These are phyloP conservation scores for Nothoprocta perdicaria DNA, from an alignment of 2,113 vertebrate genomes.

Conservation along the genomic window DNA sequence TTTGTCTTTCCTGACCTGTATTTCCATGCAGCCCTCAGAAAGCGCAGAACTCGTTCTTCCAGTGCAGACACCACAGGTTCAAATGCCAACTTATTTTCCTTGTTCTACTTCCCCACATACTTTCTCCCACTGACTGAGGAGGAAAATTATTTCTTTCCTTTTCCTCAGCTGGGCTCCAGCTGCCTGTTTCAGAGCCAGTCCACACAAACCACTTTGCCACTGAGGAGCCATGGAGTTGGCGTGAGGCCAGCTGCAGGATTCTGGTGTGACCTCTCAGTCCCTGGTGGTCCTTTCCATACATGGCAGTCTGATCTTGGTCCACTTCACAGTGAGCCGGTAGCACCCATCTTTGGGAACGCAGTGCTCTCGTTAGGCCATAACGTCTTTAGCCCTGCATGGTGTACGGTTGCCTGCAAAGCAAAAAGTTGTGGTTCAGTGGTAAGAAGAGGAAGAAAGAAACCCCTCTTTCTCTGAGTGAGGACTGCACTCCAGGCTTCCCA, in stretches of 20 bases:
- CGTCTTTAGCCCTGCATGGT: background rate
- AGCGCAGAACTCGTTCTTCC: background rate
- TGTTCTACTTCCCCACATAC: background rate
- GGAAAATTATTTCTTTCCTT: background rate
- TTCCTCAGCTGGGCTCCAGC: accelerated
- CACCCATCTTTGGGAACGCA: accelerated
- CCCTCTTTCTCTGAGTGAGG: accelerated
- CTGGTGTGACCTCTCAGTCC: background rate
- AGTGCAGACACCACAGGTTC: background rate
- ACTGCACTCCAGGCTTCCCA: accelerated
- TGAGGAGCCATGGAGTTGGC: background rate
- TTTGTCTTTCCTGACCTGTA: background rate
- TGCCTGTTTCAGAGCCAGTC: background rate
- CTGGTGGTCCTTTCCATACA: background rate
- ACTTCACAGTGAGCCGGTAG: background rate
- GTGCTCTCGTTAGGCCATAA: background rate
- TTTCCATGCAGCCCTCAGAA: accelerated
- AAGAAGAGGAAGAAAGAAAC: background rate
- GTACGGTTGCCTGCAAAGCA: background rate
- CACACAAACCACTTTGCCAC: accelerated
- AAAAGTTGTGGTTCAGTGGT: background rate
- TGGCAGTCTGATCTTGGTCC: background rate
- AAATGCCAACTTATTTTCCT: background rate
- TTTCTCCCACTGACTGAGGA: background rate
- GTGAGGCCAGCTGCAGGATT: background rate